A percentile compares a stretch with the other conserved stretches of the same genome.
These are phyloP conservation scores for Centrocercus urophasianus DNA, from an alignment of 2,113 vertebrate species.

Conservation along the genomic window DNA sequence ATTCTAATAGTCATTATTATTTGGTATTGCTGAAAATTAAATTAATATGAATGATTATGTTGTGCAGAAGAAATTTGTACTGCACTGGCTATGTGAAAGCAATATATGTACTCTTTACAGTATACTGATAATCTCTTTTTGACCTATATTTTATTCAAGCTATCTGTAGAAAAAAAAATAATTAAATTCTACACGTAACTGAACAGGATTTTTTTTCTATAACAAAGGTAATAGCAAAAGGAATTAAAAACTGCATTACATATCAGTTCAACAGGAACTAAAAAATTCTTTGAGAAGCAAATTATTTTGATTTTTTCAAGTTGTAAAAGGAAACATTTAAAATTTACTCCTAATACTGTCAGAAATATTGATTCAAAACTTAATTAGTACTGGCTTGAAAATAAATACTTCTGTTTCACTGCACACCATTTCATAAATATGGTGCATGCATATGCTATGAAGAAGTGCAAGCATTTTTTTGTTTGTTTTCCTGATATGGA, in stretches of 20 bases:
- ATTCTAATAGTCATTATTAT: neutral
- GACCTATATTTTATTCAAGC: neutral
- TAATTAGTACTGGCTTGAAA: neutral
- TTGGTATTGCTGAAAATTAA: neutral
- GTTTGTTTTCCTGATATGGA: neutral
- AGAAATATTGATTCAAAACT: constrained; percentile 19
- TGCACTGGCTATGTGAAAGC: neutral
- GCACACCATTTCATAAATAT: neutral
- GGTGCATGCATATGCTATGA: neutral
- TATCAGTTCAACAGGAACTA: neutral
- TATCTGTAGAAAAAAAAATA: constrained; percentile 8
- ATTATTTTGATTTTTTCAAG: neutral
- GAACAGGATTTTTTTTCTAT: neutral
- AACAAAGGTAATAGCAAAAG: neutral
- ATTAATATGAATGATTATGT: neutral
- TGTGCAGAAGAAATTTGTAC: neutral
- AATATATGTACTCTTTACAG: neutral
- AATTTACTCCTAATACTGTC: neutral
- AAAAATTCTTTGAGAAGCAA: neutral
- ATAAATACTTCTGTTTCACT: neutral
- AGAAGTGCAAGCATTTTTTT: neutral
- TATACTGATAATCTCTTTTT: neutral
- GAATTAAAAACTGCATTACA: neutral
- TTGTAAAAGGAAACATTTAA: neutral
- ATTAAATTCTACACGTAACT: neutral